Conservation (phyloP, 2,113 vertebrate species). For the Mesoclemmys tuberculata region DNA sequence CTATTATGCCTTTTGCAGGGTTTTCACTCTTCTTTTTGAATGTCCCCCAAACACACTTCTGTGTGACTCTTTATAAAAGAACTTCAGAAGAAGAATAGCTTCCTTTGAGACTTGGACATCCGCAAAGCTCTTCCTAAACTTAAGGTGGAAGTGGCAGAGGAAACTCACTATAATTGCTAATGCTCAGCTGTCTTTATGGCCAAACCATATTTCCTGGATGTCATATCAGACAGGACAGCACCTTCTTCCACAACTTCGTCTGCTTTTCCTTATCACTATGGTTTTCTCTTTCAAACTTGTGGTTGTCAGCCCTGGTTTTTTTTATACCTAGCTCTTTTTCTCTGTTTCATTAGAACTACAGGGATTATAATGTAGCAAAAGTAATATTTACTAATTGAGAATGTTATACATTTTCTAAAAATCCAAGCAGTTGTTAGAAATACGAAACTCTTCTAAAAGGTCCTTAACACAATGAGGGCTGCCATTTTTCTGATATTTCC, state of each 20-base stretch:
- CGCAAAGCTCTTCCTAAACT: constrained; percentile 50
- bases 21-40: constrained; percentile 32
- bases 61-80: constrained; percentile 31
- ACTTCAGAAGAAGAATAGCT: constrained; percentile 57
- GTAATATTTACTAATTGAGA: neutral
- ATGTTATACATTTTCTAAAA: neutral
- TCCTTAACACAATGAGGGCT: neutral
- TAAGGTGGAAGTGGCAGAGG: constrained; percentile 54
- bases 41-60: constrained; percentile 17
- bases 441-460: neutral
- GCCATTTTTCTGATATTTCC: neutral
- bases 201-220: constrained; percentile 50
- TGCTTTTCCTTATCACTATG: constrained; percentile 40
- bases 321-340: constrained; percentile 1
- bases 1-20: neutral
- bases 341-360: neutral
- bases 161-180: constrained; percentile 61
- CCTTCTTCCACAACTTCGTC: constrained; percentile 42
- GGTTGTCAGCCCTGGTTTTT: constrained; percentile 28
- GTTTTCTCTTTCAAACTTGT: constrained; percentile 24
- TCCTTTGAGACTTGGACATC: constrained; percentile 52
- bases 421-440: neutral
- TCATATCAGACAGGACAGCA: constrained; percentile 43
- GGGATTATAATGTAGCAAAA: neutral
- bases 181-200: constrained; percentile 39